Base-by-base conservation (phyloP, 1,140 invertebrate species). In the Cydia pomonella region DNA sequence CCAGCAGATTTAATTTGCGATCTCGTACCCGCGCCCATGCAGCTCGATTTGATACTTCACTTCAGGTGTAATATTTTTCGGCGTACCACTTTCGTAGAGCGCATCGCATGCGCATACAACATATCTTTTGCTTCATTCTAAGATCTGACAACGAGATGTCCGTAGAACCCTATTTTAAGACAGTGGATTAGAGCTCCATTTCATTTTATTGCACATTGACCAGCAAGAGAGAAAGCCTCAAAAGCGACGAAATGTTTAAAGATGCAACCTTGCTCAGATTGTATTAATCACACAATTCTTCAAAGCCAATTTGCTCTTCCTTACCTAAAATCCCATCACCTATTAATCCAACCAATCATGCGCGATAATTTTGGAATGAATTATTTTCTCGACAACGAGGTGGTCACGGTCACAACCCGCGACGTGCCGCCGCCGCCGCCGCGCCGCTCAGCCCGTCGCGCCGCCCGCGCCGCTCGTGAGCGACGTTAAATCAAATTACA, bases 401-500 rank as follows among this genome's bases (percentile, higher is more conserved):
- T 16, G 41, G 47, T 50, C 47, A 50, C 47, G 47, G 47, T 18
- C 47, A 50, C 47, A 50, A 10, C 33, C 33, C 7, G n/a, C 47
- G n/a, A 12, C n/a, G 47, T 12, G n/a, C 47, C 47, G 47, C 47
- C 12, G 44, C 12, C 13, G n/a, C 44, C 16, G 47, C n/a, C 3
- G 3, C 16, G 50, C 16, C 50, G 50, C n/a, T 2, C 21, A 2
- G 21, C 4, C 27, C 63, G 25, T 13, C 25, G 63, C 25, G 16
- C 64, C 64, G 27, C 27, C 27, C n/a, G 27, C 21, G 64, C n/a
- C 64, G 29, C 27, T 69, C 64, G 64, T 69, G 64, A 69, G 64
- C 64, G 64, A 69, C 27, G 27, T 69, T 69, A 69, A 69, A 69
- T 69, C 64, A 69, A 69, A 69, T 69, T 69, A 69, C 64, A 69